Conservation (phyloP, 2,113 vertebrate genomes). For the Percopsis transmontana region DNA sequence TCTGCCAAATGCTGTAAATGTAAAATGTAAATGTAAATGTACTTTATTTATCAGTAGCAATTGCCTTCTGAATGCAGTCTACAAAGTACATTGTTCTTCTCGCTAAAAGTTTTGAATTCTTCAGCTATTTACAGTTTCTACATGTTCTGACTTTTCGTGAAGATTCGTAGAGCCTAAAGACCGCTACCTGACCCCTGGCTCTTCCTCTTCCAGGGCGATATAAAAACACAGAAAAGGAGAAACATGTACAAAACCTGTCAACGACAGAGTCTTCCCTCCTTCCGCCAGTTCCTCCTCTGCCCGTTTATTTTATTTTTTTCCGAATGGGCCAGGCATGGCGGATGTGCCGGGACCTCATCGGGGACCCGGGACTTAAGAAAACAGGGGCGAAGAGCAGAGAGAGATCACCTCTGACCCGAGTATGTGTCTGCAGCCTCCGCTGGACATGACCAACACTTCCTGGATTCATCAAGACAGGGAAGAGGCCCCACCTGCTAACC, state of each 20-base stretch:
- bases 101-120: too few species aligned
- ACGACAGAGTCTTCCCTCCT: constrained; percentile 44
- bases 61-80: too few species aligned
- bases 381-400: constrained; percentile 44
- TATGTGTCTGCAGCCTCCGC: constrained; percentile 57
- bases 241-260: constrained; percentile 49
- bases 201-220: constrained; percentile 34
- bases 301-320: too few species aligned
- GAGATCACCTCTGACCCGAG: constrained; percentile 50
- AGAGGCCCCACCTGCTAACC: constrained; percentile 56
- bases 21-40: too few species aligned
- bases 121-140: too few species aligned
- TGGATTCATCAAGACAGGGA: constrained; percentile 54
- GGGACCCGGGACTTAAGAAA: constrained; percentile 59
- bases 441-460: constrained; percentile 64
- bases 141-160: too few species aligned
- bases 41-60: too few species aligned
- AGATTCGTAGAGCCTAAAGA: too few species aligned
- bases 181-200: constrained; percentile 1
- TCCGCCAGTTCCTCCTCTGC: constrained; percentile 38
- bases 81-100: too few species aligned
- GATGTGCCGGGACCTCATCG: constrained; percentile 39
- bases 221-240: constrained; percentile 35
- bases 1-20: too few species aligned
- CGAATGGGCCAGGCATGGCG: constrained; percentile 34